Evolutionary conservation across 2,113 vertebrate species (phyloP).

Genomic region (Dipodomys merriami): DNA sequence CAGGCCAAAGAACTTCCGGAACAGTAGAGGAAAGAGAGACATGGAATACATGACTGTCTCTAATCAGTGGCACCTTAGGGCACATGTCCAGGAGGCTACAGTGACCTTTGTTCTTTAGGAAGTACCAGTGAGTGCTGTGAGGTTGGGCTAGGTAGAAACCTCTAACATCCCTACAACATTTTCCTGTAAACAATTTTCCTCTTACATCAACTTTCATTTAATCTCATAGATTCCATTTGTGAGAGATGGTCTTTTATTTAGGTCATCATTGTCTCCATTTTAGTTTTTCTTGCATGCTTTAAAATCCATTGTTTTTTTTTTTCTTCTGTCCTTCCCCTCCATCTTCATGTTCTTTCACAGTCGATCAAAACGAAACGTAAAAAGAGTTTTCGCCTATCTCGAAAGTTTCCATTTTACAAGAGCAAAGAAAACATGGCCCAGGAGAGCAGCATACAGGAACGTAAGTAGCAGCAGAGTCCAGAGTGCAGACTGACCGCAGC

Average conservation of each 20-base stretch:
- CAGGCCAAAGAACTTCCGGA: constrained; percentile 69
- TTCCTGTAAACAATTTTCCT: constrained; percentile 84
- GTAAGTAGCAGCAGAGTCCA: constrained; percentile 94
- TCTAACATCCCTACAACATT: constrained; percentile 83
- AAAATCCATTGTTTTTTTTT: constrained; percentile 87
- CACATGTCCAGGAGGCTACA: constrained; percentile 63
- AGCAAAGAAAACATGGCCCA: constrained; percentile 99
- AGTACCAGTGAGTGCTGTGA: constrained; percentile 72
- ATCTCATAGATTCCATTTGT: constrained; percentile 86
- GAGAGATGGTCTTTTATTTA: constrained; percentile 81
- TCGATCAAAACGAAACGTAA: constrained; percentile 99
- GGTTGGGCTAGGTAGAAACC: constrained; percentile 71
- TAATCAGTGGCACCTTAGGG: constrained; percentile 69
- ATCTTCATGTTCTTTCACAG: constrained; percentile 92
- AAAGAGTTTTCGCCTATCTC: constrained; percentile 99
- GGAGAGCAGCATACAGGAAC: constrained; percentile 97
- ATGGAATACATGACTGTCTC: constrained; percentile 49
- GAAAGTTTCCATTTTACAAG: constrained; percentile 99
- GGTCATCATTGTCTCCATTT: constrained; percentile 86
- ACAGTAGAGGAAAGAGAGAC: constrained; percentile 55
- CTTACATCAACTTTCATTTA: constrained; percentile 87
- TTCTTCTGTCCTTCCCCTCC: constrained; percentile 87
- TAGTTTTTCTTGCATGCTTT: constrained; percentile 86
- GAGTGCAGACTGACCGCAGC: constrained; percentile 66
- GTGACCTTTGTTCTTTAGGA: constrained; percentile 71